These are phyloP conservation scores for Epizoanthus fatuus DNA, from an alignment of 92 coral and sea anemone species.

Conservation along the genomic window DNA sequence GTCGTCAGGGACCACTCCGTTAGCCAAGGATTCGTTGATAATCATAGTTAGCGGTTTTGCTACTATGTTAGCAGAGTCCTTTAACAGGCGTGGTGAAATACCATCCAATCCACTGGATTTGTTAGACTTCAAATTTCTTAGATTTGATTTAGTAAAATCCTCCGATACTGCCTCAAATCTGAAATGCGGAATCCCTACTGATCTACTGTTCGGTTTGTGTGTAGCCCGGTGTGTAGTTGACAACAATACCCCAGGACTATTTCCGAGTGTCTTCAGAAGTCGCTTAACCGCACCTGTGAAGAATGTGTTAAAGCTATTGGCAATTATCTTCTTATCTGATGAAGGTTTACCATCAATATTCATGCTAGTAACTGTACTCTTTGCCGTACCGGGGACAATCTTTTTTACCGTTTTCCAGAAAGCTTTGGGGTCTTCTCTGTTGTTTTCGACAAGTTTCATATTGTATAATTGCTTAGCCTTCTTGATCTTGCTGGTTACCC, in stretches of 20 bases:
- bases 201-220: not conserved
- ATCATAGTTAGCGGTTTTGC: too few relatives aligned
- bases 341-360: slow-evolving; percentile 5
- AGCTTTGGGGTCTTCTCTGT: slow-evolving; percentile 27
- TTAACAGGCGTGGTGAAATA: not conserved
- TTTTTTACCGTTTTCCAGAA: slow-evolving; percentile 54
- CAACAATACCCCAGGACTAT: too few relatives aligned
- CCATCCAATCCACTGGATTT: too few relatives aligned
- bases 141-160: too few relatives aligned
- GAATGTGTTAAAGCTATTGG: slow-evolving; percentile 13
- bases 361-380: not conserved
- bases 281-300: slow-evolving; percentile 24
- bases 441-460: slow-evolving; percentile 36
- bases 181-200: not conserved
- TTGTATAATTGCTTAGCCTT: slow-evolving; percentile 44
- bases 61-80: not conserved
- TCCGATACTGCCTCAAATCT: not conserved
- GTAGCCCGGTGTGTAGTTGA: not conserved
- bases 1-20: too few relatives aligned
- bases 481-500: slow-evolving; percentile 38
- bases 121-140: too few relatives aligned
- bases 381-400: slow-evolving; percentile 23
- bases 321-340: slow-evolving; percentile 16
- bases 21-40: too few relatives aligned
- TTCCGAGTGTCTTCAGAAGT: not conserved